Evolutionary conservation across 1,140 invertebrate species (phyloP).

Genomic region (Condylostylus longicornis): DNA sequence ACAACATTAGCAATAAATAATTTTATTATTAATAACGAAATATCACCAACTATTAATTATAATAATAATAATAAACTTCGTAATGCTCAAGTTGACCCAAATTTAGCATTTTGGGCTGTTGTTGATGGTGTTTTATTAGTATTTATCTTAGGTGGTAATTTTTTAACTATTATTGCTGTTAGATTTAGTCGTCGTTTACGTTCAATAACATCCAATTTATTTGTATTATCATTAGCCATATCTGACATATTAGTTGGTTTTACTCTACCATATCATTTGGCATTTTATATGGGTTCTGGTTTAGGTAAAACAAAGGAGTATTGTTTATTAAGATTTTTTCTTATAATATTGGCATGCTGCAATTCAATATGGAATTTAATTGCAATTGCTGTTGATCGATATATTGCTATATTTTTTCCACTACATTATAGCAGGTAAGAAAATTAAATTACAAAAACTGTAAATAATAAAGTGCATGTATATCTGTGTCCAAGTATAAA

Average conservation of each 20-base stretch:
- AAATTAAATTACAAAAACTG: neutral
- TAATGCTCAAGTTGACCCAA: neutral
- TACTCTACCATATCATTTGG: conserved; percentile 54
- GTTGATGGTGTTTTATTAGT: conserved; percentile 46
- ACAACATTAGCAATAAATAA: too few relatives aligned
- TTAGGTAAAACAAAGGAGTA: conserved; percentile 40
- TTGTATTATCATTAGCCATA: conserved; percentile 55
- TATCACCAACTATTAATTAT: too few relatives aligned
- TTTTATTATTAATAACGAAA: too few relatives aligned
- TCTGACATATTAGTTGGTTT: conserved; percentile 58
- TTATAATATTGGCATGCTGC: conserved; percentile 53
- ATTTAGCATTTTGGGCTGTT: conserved; percentile 37
- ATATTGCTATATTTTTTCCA: conserved; percentile 67
- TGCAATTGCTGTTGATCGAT: conserved; percentile 68
- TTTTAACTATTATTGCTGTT: conserved; percentile 54
- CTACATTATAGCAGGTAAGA: conserved; percentile 48
- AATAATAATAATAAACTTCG: neutral
- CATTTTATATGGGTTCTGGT: conserved; percentile 45
- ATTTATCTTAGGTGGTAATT: conserved; percentile 50
- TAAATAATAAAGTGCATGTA: too few relatives aligned
- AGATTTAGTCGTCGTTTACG: conserved; percentile 46
- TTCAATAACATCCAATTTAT: conserved; percentile 50
- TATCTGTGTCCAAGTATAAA: too few relatives aligned
- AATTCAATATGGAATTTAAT: conserved; percentile 68
- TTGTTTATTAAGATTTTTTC: conserved; percentile 52